Conservation (phyloP, 2,888 invertebrate genomes). For the Cryptus armator region DNA sequence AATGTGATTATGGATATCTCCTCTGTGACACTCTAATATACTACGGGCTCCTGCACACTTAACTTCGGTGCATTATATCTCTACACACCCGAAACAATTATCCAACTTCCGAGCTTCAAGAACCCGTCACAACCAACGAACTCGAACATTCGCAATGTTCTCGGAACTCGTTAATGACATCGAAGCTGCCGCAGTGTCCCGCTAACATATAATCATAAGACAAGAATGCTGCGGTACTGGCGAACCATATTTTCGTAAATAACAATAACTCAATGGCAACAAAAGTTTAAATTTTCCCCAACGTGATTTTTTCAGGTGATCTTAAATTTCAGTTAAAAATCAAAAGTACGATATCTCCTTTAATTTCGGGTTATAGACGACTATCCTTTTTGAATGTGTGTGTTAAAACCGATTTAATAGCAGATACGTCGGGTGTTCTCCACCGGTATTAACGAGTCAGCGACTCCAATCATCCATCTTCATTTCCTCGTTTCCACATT, state of each 20-base stretch:
- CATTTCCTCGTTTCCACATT: conserved; percentile 9
- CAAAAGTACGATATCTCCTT: not conserved
- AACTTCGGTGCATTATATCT: conserved; percentile 53
- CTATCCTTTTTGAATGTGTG: not conserved
- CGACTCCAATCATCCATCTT: conserved; percentile 25
- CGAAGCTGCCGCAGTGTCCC: conserved; percentile 29
- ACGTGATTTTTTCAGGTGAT: no score
- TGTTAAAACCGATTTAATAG: not conserved
- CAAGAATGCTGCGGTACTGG: not conserved
- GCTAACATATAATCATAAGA: conserved; percentile 28
- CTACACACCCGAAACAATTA: conserved; percentile 57
- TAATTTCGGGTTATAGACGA: not conserved
- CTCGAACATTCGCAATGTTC: conserved; percentile 35
- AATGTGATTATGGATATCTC: conserved; percentile 65
- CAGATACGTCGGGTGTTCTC: conserved; percentile 3
- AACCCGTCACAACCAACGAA: conserved; percentile 57
- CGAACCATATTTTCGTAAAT: not conserved
- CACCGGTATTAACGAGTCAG: conserved; percentile 14
- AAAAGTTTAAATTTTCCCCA: no score
- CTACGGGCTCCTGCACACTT: conserved; percentile 49
- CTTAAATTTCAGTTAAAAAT: no score
- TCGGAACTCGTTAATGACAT: conserved; percentile 48
- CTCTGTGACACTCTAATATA: conserved; percentile 59
- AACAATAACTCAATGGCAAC: not conserved
- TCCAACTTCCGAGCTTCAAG: conserved; percentile 51